Conservation (phyloP, 1,140 invertebrate genomes). For the Amphibalanus amphitrite region DNA sequence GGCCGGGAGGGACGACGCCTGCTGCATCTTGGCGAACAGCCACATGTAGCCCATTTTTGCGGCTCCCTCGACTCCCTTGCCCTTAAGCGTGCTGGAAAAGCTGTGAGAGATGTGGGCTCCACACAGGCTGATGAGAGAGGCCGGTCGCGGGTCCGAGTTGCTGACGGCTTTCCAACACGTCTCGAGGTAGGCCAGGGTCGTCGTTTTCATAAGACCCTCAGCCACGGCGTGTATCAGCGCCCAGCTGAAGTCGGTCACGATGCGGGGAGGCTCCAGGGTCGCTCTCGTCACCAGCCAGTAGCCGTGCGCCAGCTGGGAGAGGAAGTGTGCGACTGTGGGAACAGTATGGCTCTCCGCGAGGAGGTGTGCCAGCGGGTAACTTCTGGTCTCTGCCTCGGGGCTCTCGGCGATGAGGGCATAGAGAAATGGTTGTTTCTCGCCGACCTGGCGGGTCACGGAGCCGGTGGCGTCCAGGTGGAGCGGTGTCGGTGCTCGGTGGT, state of each 20-base stretch:
- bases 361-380: background rate
- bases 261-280: background rate
- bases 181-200: background rate
- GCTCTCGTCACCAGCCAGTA: background rate
- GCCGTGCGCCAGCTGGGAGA: background rate
- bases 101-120: background rate
- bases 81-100: background rate
- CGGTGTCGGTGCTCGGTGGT: background rate
- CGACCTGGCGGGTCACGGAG: background rate
- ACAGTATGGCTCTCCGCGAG: background rate
- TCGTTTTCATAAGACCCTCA: background rate
- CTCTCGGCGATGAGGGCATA: background rate
- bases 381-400: background rate
- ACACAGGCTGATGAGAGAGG: background rate
- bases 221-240: background rate
- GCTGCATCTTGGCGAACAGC: background rate
- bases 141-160: no score
- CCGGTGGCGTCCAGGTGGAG: background rate
- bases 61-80: background rate
- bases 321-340: background rate
- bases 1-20: background rate
- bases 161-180: background rate
- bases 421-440: background rate
- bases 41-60: background rate
- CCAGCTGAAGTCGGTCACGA: background rate